These are phyloP conservation scores for Meloidogyne hapla DNA, from an alignment of 1,140 invertebrate species.

Conservation along the genomic window DNA sequence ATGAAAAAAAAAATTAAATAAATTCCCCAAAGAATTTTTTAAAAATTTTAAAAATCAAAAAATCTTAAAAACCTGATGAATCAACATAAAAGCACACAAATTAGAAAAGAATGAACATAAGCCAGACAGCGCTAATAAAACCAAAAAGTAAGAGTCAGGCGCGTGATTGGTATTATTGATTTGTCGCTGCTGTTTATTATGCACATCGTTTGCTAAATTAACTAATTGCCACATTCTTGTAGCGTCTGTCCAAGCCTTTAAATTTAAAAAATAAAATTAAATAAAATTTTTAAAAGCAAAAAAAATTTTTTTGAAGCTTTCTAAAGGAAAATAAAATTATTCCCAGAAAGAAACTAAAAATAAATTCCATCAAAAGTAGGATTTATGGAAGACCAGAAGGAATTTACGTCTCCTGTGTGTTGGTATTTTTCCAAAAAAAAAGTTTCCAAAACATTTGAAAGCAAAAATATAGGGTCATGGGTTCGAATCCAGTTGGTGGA, in stretches of 20 bases:
- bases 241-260: not conserved
- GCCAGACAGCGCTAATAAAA: conserved; percentile 78
- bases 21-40: too few relatives aligned
- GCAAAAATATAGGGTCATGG: too few relatives aligned
- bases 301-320: not conserved
- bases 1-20: too few relatives aligned
- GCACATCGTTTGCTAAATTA: not conserved
- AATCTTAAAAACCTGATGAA: conserved; percentile 66
- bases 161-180: not conserved
- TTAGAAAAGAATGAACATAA: conserved; percentile 90
- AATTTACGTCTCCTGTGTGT: too few relatives aligned
- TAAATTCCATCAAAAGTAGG: too few relatives aligned
- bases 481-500: not conserved
- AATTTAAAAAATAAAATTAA: conserved; percentile 1
- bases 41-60: too few relatives aligned
- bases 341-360: too few relatives aligned
- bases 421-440: too few relatives aligned
- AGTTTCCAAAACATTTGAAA: too few relatives aligned
- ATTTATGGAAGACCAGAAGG: too few relatives aligned
- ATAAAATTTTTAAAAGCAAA: too few relatives aligned
- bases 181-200: not conserved
- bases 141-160: conserved; percentile 54
- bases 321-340: too few relatives aligned
- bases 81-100: conserved; percentile 86
- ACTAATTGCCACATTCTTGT: not conserved